Evolutionary conservation across 1,140 invertebrate genomes (phyloP), one percentile per base, ranked within the genome.

Genomic region (Pseudachorutes palmiensis): DNA sequence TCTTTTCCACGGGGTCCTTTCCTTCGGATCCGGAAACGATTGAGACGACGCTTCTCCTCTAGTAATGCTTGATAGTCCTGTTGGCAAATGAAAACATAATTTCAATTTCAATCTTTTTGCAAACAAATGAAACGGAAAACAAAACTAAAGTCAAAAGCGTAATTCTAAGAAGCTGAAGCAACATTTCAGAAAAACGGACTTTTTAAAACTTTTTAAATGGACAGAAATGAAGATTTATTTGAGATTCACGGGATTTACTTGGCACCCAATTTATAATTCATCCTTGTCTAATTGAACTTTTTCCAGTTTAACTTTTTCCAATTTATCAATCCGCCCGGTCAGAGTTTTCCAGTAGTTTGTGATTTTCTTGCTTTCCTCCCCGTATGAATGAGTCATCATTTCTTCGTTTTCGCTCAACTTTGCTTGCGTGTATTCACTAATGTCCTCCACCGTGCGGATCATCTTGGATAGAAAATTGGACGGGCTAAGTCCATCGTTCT

Each of bases 31-130:
- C 68, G 80, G 49, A 77, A 81, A 51, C 67, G 75, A 41, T 87
- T 85, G 2, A 81, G 68, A 67, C 83, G 79, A 2, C 87, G 81
- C 68, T 86, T 86, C 36, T 82, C 78, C 33, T 83, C 78, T n/a
- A 91, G 78, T 70, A 80, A 76, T 24, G 81, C 81, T 67, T 83
- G 80, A 76, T 97, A 94, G 64, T 81, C 81, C 72, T 83, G 62
- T n/a, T n/a, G n/a, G 74, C 75, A 68, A 61, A 64, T 61, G 14
- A 62, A 36, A 63, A 48, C 26, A 36, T 9, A 5, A 55, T 14
- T 55, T 9, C 36, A n/a, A n/a, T n/a, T n/a, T n/a, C n/a, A n/a
- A n/a, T n/a, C n/a, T n/a, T n/a, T n/a, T n/a, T n/a, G n/a, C n/a
- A n/a, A n/a, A n/a, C n/a, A n/a, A n/a, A n/a, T n/a, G n/a, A n/a